Evolutionary conservation across 2,797 vertebrate genomes (phyloP).

Genomic region (Silurus aristotelis): DNA sequence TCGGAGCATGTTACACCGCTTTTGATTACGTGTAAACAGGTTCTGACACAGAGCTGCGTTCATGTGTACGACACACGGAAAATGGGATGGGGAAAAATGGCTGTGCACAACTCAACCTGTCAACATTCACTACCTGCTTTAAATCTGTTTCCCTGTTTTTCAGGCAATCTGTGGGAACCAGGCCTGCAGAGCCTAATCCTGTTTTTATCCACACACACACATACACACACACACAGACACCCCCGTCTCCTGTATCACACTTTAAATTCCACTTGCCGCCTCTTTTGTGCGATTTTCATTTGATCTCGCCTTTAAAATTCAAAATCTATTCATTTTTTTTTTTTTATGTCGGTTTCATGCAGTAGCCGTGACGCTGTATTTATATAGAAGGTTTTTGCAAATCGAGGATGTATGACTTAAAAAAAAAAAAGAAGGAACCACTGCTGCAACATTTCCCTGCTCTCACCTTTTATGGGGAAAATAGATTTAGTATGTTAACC

Average conservation of each 20-base stretch:
- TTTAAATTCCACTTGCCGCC: conserved; percentile 82
- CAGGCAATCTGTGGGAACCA: conserved; percentile 84
- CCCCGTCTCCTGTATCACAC: conserved; percentile 81
- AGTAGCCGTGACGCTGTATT: conserved; percentile 73
- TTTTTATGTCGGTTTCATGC: conserved; percentile 70
- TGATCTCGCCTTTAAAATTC: conserved; percentile 85
- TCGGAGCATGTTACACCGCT: conserved; percentile 77
- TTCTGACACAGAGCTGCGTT: conserved; percentile 79
- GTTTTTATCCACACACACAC: conserved; percentile 75
- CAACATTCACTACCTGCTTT: conserved; percentile 81
- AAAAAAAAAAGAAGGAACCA: conserved; percentile 43
- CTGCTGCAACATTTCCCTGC: conserved; percentile 68
- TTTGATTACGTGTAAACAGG: conserved; percentile 83
- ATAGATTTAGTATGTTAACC: conserved; percentile 81
- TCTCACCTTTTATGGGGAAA: conserved; percentile 70
- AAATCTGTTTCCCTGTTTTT: conserved; percentile 78
- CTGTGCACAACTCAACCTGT: conserved; percentile 72
- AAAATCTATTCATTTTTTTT: conserved; percentile 83
- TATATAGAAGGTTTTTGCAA: conserved; percentile 77
- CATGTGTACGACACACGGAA: conserved; percentile 75
- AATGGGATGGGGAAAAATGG: conserved; percentile 42
- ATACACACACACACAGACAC: conserved; percentile 34
- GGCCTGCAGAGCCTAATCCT: conserved; percentile 83
- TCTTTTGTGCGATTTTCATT: conserved; percentile 83
- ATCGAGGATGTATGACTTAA: conserved; percentile 70